Conservation (phyloP, 2,888 invertebrate genomes). For the Nebria brevicollis region DNA sequence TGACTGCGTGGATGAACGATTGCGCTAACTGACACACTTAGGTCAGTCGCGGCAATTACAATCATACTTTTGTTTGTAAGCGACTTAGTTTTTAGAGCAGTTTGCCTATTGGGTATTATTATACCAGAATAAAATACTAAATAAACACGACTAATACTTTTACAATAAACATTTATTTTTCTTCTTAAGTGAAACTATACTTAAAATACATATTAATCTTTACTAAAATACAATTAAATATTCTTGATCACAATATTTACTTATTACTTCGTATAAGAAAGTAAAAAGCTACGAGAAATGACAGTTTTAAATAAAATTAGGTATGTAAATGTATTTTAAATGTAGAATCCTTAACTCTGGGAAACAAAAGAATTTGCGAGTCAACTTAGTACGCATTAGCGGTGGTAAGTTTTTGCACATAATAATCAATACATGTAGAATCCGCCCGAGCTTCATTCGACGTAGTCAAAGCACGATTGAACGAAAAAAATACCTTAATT, state of each 20-base stretch:
- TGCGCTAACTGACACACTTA: not conserved
- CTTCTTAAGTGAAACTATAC: no score
- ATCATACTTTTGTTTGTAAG: not conserved
- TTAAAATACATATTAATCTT: no score
- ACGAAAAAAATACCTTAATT: conserved; percentile 28
- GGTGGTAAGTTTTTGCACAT: conserved; percentile 22
- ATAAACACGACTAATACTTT: not conserved
- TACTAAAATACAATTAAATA: not conserved
- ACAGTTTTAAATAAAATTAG: no score
- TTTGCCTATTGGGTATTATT: not conserved
- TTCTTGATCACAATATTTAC: not conserved
- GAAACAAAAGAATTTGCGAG: not conserved
- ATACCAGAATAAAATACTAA: not conserved
- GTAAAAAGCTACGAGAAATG: not conserved
- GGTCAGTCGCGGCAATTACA: not conserved
- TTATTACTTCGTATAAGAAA: no score
- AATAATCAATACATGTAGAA: conserved; percentile 26
- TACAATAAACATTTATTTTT: no score
- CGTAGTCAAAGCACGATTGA: conserved; percentile 28
- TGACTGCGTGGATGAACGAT: not conserved
- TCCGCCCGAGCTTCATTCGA: not conserved
- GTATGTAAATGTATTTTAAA: no score
- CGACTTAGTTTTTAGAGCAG: not conserved
- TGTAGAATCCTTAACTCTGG: no score
- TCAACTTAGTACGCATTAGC: conserved; percentile 20